These are phyloP conservation scores for Sarcophaga subvicina DNA, from an alignment of 2,888 invertebrate genomes.

Conservation along the genomic window DNA sequence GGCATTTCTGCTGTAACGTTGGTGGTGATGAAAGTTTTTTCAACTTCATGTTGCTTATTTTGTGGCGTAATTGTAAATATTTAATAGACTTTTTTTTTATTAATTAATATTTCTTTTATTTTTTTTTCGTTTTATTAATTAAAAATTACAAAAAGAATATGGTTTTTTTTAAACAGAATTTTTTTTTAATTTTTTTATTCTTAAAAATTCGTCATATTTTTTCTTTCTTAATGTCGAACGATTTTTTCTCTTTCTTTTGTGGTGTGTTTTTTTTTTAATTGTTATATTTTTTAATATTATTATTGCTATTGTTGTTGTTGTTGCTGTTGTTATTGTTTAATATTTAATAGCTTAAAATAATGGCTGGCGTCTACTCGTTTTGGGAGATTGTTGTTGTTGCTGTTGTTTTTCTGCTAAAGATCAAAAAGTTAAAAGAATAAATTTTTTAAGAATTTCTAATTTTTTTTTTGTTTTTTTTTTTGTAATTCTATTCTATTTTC, in stretches of 20 bases:
- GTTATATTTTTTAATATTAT: slow-evolving; percentile 4
- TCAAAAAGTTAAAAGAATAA: slow-evolving; percentile 30
- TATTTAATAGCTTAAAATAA: slow-evolving; percentile 36
- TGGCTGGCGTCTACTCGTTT: slow-evolving; percentile 16
- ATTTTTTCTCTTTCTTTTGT: slow-evolving; percentile 7
- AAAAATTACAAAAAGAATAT: slow-evolving; percentile 7
- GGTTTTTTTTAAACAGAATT: slow-evolving; percentile 44
- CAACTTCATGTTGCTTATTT: slow-evolving; percentile 41
- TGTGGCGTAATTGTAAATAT: neutral
- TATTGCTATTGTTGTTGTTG: slow-evolving; percentile 31
- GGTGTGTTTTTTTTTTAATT: slow-evolving; percentile 6
- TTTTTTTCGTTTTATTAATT: slow-evolving; percentile 35
- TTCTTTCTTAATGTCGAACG: slow-evolving; percentile 14
- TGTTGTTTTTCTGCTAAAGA: slow-evolving; percentile 48
- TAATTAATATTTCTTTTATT: slow-evolving; percentile 13
- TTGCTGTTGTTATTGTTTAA: slow-evolving; percentile 1
- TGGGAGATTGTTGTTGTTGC: slow-evolving; percentile 26
- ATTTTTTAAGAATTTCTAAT: slow-evolving; percentile 6
- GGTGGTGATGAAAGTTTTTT: slow-evolving; percentile 49
- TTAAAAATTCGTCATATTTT: slow-evolving; percentile 67
- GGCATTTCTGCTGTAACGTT: slow-evolving; percentile 1
- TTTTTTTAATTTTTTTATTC: slow-evolving; percentile 47
- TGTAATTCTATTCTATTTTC: slow-evolving; percentile 34
- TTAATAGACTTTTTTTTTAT: slow-evolving; percentile 17
- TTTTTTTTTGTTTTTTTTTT: slow-evolving; percentile 32